Conservation (phyloP, 2,888 invertebrate genomes). For the Morpho deidamia region DNA sequence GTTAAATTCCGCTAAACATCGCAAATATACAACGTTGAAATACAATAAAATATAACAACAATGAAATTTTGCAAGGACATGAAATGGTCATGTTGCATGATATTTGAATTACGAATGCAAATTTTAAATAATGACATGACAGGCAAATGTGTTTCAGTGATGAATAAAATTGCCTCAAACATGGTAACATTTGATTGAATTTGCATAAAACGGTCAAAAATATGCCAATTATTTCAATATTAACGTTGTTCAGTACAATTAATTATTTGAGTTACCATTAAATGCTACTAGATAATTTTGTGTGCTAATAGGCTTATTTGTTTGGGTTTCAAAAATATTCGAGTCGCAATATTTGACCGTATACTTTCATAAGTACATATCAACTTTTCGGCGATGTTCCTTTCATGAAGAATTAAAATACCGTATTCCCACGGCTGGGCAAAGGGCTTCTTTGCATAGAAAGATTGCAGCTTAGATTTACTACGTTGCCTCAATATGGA, state of each 20-base stretch:
- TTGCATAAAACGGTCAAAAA: constrained; percentile 29
- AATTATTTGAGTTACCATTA: not conserved
- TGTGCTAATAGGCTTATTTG: no score
- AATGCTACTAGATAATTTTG: not conserved
- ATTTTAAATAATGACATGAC: constrained; percentile 40
- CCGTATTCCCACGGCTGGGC: no score
- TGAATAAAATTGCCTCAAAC: constrained; percentile 41
- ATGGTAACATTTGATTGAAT: constrained; percentile 26
- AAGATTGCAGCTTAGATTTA: no score
- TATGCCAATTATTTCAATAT: constrained; percentile 37
- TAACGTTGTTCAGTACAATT: not conserved
- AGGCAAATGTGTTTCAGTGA: constrained; percentile 45
- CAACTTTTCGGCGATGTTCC: no score
- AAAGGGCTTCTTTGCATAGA: no score
- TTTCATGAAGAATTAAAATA: no score
- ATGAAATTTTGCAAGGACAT: no score
- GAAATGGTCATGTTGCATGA: constrained; percentile 20
- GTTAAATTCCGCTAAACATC: no score
- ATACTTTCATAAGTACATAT: not conserved
- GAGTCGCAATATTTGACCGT: not conserved
- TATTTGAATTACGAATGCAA: constrained; percentile 43
- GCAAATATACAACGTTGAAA: no score
- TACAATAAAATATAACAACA: no score
- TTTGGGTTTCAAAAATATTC: not conserved
- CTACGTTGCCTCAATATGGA: no score